Percentiles rank a stretch among this genome's conserved stretches.
Evolutionary conservation across 2,797 vertebrate species (phyloP).

Genomic region (Enteromius trimaculatus): DNA sequence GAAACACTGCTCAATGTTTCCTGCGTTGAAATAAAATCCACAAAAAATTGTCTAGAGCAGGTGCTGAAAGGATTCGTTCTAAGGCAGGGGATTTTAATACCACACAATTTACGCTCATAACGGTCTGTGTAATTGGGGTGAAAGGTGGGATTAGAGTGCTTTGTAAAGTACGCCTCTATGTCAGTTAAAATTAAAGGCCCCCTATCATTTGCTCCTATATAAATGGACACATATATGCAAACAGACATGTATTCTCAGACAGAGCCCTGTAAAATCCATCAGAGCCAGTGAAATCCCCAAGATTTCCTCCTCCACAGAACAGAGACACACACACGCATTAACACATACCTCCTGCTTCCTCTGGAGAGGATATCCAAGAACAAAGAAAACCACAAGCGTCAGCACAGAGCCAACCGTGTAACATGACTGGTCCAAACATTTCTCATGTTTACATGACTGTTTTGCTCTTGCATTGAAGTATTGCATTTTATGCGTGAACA

Average conservation of each 20-base stretch:
- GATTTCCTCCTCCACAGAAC: conserved; percentile 23
- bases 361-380: conserved; percentile 35
- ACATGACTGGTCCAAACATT: conserved; percentile 21
- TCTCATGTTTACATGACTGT: neutral
- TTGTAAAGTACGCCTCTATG: conserved; percentile 10
- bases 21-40: neutral
- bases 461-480: conserved; percentile 9
- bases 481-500: conserved; percentile 24
- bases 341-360: conserved; percentile 5
- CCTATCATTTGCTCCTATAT: conserved; percentile 32
- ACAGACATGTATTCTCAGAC: neutral
- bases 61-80: neutral
- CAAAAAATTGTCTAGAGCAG: neutral
- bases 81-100: neutral
- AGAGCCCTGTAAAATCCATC: conserved; percentile 65
- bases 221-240: conserved; percentile 39
- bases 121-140: neutral
- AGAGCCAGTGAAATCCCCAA: conserved; percentile 37
- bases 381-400: conserved; percentile 38
- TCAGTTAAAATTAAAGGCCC: neutral
- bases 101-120: neutral
- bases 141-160: neutral
- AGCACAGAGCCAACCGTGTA: conserved; percentile 25
- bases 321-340: neutral
- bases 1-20: neutral